phyloP scores from a whole-genome alignment of 2,113 vertebrate genomes.

The Anser brachyrhynchus region DNA sequence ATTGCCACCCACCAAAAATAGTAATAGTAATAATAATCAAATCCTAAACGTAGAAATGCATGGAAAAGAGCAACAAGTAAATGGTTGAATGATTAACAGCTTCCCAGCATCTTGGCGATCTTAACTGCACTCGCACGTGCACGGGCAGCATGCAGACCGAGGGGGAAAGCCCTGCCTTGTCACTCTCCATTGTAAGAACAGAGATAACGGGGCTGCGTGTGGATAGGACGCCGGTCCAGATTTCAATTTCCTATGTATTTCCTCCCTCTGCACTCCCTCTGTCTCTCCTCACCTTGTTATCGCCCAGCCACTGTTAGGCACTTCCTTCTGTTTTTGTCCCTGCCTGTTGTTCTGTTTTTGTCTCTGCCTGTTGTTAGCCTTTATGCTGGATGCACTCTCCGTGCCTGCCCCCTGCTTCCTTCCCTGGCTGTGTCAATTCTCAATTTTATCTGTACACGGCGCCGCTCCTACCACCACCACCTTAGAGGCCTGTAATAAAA shows the following conservation, averaged over 20 bases:
- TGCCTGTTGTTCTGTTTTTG: not conserved
- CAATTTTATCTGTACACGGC: not conserved
- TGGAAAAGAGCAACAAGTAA: conserved; percentile 27
- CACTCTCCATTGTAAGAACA: not conserved
- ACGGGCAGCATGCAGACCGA: not conserved
- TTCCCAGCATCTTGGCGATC: not conserved
- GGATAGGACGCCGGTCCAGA: not conserved
- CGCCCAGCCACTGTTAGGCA: rapidly evolving
- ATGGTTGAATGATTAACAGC: not conserved
- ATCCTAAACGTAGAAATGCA: not conserved
- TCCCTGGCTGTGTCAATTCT: rapidly evolving
- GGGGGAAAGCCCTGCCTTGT: not conserved
- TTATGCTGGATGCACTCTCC: not conserved
- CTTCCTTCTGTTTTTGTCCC: not conserved
- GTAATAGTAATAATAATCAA: not conserved
- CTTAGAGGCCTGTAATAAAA: not conserved
- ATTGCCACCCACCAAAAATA: not conserved
- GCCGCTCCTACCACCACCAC: not conserved
- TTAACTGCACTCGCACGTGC: not conserved
- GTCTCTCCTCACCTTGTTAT: not conserved
- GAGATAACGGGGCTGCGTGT: not conserved
- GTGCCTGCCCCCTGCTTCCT: not conserved
- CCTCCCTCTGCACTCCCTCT: not conserved
- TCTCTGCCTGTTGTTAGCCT: not conserved
- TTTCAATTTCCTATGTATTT: conserved; percentile 49